phyloP scores from a whole-genome alignment of 2,888 invertebrate genomes.

The Eumacrocentrus americanus region DNA sequence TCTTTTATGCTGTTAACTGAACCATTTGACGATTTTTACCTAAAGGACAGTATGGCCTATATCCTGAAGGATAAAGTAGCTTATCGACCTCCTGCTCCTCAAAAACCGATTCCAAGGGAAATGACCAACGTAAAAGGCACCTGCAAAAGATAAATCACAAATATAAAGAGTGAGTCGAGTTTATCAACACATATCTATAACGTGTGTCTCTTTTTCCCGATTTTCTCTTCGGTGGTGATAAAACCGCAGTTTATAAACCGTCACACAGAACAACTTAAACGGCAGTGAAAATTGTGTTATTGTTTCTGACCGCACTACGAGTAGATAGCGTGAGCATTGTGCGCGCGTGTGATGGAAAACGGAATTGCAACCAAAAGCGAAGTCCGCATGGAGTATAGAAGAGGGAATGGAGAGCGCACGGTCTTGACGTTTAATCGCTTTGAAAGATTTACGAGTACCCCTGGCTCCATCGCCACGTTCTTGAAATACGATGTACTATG shows the following conservation, averaged over 20 bases:
- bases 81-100: too few relatives aligned
- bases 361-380: slow-evolving; percentile 3
- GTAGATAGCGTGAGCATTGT: slow-evolving; percentile 12
- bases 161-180: too few relatives aligned
- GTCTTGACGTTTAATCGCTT: slow-evolving; percentile 57
- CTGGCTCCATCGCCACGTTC: slow-evolving; percentile 31
- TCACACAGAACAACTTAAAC: slow-evolving; percentile 47
- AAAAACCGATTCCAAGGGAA: too few relatives aligned
- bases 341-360: slow-evolving; percentile 14
- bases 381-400: slow-evolving; percentile 4
- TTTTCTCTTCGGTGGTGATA: slow-evolving; percentile 39
- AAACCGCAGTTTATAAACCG: slow-evolving; percentile 48
- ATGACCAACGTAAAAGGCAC: too few relatives aligned
- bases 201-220: too few relatives aligned
- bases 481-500: slow-evolving; percentile 24
- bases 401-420: slow-evolving; percentile 30
- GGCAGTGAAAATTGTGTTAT: slow-evolving; percentile 55
- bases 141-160: too few relatives aligned
- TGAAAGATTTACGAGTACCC: slow-evolving; percentile 54
- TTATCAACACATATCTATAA: too few relatives aligned
- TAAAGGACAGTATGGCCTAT: too few relatives aligned
- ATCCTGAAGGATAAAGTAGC: too few relatives aligned
- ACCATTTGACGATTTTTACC: too few relatives aligned
- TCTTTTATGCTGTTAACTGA: too few relatives aligned
- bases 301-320: slow-evolving; percentile 49